Base-by-base conservation (phyloP, 2,888 invertebrate genomes). In the Mantis religiosa region DNA sequence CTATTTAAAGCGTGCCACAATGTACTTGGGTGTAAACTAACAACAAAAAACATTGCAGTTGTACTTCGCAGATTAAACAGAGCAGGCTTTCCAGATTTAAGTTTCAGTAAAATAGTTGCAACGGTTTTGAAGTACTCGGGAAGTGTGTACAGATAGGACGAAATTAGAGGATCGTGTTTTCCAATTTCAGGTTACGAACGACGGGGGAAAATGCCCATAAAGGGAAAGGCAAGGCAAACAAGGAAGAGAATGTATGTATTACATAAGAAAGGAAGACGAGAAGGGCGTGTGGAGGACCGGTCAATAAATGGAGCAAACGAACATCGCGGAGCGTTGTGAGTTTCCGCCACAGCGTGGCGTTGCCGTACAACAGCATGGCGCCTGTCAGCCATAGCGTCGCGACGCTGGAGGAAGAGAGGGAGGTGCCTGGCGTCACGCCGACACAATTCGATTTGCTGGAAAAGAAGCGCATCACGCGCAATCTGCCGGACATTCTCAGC, bases 371-470 rank as follows among this genome's bases (percentile, higher is more conserved):
- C n/a, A n/a, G 82, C 87, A 87, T 87, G 87, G 87, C 87, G 87
- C n/a, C 34, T 71, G 54, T 71, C 54, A 71, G 54, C 54, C 54
- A 71, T 71, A 71, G 54, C 54, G 54, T 71, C 54, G 54, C 54
- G 54, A 71, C 54, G 54, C 54, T 27, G 28, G 27, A 27, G 83
- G 28, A 12, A 30, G 83, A 28, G 9, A 27, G 84, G 28, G 27
- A 84, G n/a, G 84, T 34, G 84, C 2, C 81, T 85, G 85, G 41
- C 47, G 85, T 47, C 47, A 87, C 34, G 34, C 71, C 87, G 71
- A 82, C 87, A 87, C 54, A 88, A 84, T 88, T 83, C 88, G 88
- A 88, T 87, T 82, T 87, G 87, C 82, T 30, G 28, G 87, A 87
- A 87, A 87, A 82, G 87, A 82, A 87, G 87, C 81, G 87, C 87